Base-by-base conservation (phyloP, 2,888 invertebrate species). In the Lasioglossum marginatum region DNA sequence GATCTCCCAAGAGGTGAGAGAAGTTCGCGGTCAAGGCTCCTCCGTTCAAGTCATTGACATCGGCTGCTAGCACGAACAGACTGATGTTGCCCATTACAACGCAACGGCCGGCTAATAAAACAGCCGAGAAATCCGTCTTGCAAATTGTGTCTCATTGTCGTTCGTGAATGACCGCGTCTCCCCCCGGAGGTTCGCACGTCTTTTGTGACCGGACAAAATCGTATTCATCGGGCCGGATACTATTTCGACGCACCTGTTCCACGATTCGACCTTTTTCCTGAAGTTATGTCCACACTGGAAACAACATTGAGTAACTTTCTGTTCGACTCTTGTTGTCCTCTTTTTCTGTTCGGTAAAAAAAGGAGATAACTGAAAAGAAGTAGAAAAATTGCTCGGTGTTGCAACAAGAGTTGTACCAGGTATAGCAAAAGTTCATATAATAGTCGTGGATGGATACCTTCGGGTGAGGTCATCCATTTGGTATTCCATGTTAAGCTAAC, bases 11-110 rank as follows among this genome's bases (percentile, higher is more conserved):
- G 92, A 93, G 92, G 93, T 90, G 93, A 93, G 92, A 92, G 92
- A 93, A 94, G 92, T 94, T 94, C 89, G 94, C 94, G 94, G 94
- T 94, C 94, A 94, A 94, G 94, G 94, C 92, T 94, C 92, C 92
- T 92, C 91, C 85, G 90, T 91, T 85, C 92, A 89, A 94, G 94
- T 94, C 94, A 94, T 94, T 94, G 94, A 94, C 94, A 94, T 94
- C 93, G 91, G 86, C 87, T 88, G 89, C 89, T 82, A 85, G 91
- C 89, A 87, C 86, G 87, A 80, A 79, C 83, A 89, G 88, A 92
- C 86, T 79, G 87, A 91, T 89, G 91, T 87, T 90, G 88, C 75
- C 88, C 89, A 91, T 92, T 90, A 90, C 88, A 88, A 88, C 84
- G 88, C 87, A 88, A 88, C 83, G 88, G 85, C 77, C 73, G 85